These are phyloP conservation scores for Tolypeutes matacus DNA, from an alignment of 2,797 vertebrate species.

Conservation along the genomic window DNA sequence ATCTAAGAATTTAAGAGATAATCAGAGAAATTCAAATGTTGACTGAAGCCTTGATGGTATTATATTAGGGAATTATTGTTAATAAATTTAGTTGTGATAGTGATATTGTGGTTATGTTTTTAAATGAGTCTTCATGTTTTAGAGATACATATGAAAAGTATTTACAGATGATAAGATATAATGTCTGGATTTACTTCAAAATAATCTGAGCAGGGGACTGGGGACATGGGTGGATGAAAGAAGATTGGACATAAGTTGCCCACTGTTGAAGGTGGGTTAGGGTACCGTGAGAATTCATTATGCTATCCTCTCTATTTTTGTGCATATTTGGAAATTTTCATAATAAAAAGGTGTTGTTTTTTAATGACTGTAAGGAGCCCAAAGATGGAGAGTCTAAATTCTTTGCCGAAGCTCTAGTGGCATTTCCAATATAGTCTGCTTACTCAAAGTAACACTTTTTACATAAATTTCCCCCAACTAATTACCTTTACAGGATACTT, in stretches of 20 bases:
- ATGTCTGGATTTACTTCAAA: constrained; percentile 52
- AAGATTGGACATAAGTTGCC: neutral
- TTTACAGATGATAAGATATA: constrained; percentile 14
- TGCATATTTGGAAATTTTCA: constrained; percentile 48
- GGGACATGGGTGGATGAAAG: neutral
- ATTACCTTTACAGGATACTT: constrained; percentile 12
- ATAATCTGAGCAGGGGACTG: constrained; percentile 20
- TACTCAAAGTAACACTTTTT: constrained; percentile 34
- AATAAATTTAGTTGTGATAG: too few species aligned
- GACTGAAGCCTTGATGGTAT: too few species aligned
- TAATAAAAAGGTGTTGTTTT: neutral
- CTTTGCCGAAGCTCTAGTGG: constrained; percentile 16
- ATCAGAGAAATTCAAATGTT: too few species aligned
- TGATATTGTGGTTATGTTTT: too few species aligned
- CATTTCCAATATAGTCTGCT: constrained; percentile 12
- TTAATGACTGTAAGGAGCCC: constrained; percentile 4
- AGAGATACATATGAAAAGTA: neutral
- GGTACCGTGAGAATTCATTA: neutral
- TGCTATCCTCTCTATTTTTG: neutral
- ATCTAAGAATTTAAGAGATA: too few species aligned
- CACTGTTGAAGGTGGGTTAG: neutral
- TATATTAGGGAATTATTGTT: too few species aligned
- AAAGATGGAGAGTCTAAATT: constrained; percentile 40
- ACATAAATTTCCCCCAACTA: constrained; percentile 58
- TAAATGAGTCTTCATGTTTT: constrained; percentile 1